Evolutionary conservation across 64 coral and sea anemone genomes (phyloP), one percentile per base, ranked within the genome.

Genomic region (Actinia tenebrosa): DNA sequence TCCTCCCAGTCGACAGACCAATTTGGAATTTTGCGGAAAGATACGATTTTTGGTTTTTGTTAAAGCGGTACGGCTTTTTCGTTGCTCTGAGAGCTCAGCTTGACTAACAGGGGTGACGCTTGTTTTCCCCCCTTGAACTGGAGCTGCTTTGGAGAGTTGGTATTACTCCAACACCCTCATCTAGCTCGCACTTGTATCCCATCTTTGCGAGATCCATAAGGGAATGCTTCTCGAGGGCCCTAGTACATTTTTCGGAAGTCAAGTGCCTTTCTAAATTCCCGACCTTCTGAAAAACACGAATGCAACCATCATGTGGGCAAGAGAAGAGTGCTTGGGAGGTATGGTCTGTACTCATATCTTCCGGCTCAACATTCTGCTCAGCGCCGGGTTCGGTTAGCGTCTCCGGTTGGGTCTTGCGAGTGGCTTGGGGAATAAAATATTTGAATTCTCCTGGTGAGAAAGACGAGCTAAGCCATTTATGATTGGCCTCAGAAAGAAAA

Each of bases 41-140:
- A 83, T 93, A 93, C 5, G 19, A 23, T 80, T 56, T 89, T 45
- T 93, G 87, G 11, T 86, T 93, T 16, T 92, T 64, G 54, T 75
- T 92, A 60, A 92, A 89, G 25, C 80, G 82, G 54, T 89, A 88
- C 1, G 52, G 2, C 30, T 88, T 93, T 47, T 84, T 89, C 9
- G 52, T 62, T 78, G 42, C 27, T 78, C 84, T 81, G 66, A 93
- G 88, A 0, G 87, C 87, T 83, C 91, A 93, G 30, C 91, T 71
- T 92, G 86, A 87, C 69, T 18, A 45, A 43, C 26, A 85, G 47
- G 37, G 25, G 56, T 20, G 19, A n/a, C 44, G 3, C 1, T 30
- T 42, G 17, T 44, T 26, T 44, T n/a, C 8, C 17, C 23, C 20
- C 18, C 10, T 1, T 45, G 26, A 23, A 17, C 47, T 60, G 63